Base-by-base conservation (phyloP, 92 coral and sea anemone genomes). In the Paramuricea clavata region DNA sequence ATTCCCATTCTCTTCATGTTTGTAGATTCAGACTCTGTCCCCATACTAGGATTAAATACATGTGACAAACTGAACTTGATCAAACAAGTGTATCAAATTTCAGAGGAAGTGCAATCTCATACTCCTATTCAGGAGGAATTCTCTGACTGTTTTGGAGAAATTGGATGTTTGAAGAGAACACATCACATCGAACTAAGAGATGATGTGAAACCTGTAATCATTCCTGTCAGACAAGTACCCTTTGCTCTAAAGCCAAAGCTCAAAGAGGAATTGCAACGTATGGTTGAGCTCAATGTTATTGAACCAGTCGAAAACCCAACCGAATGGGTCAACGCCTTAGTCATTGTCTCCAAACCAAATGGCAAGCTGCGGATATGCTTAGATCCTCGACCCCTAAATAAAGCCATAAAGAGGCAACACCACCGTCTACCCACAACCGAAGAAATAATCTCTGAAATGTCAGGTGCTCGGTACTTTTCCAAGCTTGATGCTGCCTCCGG, bases 401-500 rank as follows among this genome's bases (percentile, higher is more conserved):
- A 76, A 49, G 62, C 57, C 0, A 76, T 76, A 0, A 76, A 76
- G 22, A 26, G 81, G 23, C 36, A 76, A 25, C 57, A 49, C 65
- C 12, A 76, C 32, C 41, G 35, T 21, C 52, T 76, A 31, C 62
- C 62, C 11, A 76, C 62, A 0, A 56, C 57, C 1, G 64, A 76
- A 76, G 35, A 50, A 25, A 17, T 76, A 23, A 76, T 25, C 7
- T 26, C 81, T 21, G 64, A 76, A 49, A 76, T 76, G 81, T 27
- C 81, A 1, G 65, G 65, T 0, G 67, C 67, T 0, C 30, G 26
- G 1, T 76, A 47, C 26, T 76, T 49, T 19, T 47, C 64, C 12
- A 76, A 76, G 10, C 81, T 76, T 9, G 64, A 76, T 25, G 81
- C 81, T n/a, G n/a, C n/a, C n/a, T n/a, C n/a, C n/a, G 81, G 81